Percentiles rank a stretch among this genome's conserved stretches.
phyloP scores from a whole-genome alignment of 2,888 invertebrate genomes.

The Lathronympha strigana region DNA sequence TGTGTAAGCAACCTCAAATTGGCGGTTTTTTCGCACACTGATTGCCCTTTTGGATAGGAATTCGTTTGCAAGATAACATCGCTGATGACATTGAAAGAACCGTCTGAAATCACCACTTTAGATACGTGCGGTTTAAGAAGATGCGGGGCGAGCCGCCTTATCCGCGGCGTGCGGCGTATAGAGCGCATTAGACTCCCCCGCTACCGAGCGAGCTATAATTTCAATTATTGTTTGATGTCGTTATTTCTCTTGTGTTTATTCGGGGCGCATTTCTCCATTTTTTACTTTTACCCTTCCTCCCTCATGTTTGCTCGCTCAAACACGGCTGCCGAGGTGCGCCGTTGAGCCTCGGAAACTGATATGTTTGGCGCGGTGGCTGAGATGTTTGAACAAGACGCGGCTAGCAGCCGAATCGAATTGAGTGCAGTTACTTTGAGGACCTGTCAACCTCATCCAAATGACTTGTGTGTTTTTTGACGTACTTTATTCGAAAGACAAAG shows the following conservation, averaged over 20 bases:
- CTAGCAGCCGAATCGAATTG: slow-evolving; percentile 65
- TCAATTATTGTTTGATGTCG: slow-evolving; percentile 82
- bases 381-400: slow-evolving; percentile 71
- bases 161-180: slow-evolving; percentile 56
- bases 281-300: slow-evolving; percentile 74
- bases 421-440: slow-evolving; percentile 67
- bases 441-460: slow-evolving; percentile 48
- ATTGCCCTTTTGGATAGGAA: slow-evolving; percentile 48
- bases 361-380: slow-evolving; percentile 68
- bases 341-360: slow-evolving; percentile 71
- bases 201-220: slow-evolving; percentile 71
- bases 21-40: slow-evolving; percentile 48
- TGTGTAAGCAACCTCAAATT: slow-evolving; percentile 60
- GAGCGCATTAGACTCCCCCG: slow-evolving; percentile 57
- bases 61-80: slow-evolving; percentile 46
- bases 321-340: slow-evolving; percentile 66
- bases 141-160: slow-evolving; percentile 35
- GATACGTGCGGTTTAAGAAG: slow-evolving; percentile 42
- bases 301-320: slow-evolving; percentile 72
- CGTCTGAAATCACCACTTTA: slow-evolving; percentile 17
- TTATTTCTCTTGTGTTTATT: slow-evolving; percentile 81
- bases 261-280: slow-evolving; percentile 75
- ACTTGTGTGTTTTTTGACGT: slow-evolving; percentile 31
- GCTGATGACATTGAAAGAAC: slow-evolving; percentile 10
- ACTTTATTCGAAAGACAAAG: slow-evolving; percentile 11